phyloP scores from a whole-genome alignment of 2,797 vertebrate species.

The Argya squamiceps region DNA sequence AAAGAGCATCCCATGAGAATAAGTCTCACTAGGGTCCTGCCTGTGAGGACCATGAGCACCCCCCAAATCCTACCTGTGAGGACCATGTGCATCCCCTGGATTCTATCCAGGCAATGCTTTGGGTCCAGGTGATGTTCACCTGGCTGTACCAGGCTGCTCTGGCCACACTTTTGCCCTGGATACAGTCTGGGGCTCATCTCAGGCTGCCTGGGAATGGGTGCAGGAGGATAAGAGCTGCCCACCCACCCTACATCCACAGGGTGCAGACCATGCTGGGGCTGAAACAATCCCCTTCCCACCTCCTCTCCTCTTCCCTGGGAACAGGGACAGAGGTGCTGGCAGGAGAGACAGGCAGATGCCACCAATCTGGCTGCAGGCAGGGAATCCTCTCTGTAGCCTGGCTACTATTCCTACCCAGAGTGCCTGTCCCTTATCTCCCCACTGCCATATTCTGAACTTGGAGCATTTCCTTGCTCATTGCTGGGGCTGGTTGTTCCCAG shows the following conservation, averaged over 20 bases:
- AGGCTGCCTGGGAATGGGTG: background rate
- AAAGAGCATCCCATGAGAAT: background rate
- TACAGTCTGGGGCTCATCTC: background rate
- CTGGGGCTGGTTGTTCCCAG: constrained; percentile 26
- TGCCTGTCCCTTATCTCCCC: background rate
- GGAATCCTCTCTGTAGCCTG: background rate
- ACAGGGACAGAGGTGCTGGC: background rate
- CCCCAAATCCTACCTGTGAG: background rate
- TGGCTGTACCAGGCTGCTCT: background rate
- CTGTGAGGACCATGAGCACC: background rate
- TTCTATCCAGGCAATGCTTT: background rate
- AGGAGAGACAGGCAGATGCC: background rate
- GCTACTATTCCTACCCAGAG: background rate
- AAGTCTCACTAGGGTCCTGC: background rate
- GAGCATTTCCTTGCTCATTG: background rate
- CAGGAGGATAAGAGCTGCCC: background rate
- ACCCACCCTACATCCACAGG: background rate
- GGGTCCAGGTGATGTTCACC: background rate
- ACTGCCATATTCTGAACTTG: background rate
- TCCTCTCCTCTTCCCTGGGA: background rate
- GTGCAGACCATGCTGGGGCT: background rate
- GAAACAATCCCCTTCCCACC: background rate
- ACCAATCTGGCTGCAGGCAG: background rate
- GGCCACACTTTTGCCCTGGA: background rate
- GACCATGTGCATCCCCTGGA: rapidly evolving